A percentile compares a stretch with the other conserved stretches of the same genome.
These are phyloP conservation scores for Busseola fusca DNA, from an alignment of 2,888 invertebrate species.

Conservation along the genomic window DNA sequence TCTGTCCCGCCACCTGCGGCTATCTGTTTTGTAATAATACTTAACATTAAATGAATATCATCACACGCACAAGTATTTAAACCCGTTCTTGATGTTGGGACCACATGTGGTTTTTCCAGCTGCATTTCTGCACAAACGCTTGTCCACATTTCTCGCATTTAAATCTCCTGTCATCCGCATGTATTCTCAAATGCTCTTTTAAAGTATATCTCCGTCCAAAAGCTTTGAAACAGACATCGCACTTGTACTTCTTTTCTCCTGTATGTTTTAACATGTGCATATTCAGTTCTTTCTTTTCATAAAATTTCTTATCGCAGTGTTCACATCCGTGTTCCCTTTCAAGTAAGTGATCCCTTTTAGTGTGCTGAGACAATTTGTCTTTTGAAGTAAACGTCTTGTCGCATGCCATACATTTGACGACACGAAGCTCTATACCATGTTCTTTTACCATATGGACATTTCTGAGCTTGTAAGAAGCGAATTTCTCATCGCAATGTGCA, in stretches of 20 bases:
- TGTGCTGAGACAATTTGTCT: slow-evolving; percentile 41
- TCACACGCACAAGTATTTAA: neutral
- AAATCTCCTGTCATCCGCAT: slow-evolving; percentile 52
- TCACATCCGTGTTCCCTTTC: slow-evolving; percentile 50
- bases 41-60: neutral
- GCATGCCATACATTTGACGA: slow-evolving; percentile 54
- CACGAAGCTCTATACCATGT: slow-evolving; percentile 42
- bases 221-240: slow-evolving; percentile 50
- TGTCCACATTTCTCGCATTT: slow-evolving; percentile 55
- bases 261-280: slow-evolving; percentile 59
- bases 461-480: slow-evolving; percentile 39
- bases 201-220: slow-evolving; percentile 51
- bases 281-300: slow-evolving; percentile 30
- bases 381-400: slow-evolving; percentile 52
- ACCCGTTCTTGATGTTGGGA: slow-evolving; percentile 43
- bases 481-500: slow-evolving; percentile 50
- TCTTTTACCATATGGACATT: slow-evolving; percentile 49
- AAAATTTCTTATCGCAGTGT: slow-evolving; percentile 54
- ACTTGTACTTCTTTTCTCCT: slow-evolving; percentile 44
- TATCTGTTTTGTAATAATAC: neutral
- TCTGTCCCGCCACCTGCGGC: neutral
- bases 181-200: slow-evolving; percentile 56
- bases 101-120: slow-evolving; percentile 58
- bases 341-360: slow-evolving; percentile 52
- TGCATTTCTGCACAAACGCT: slow-evolving; percentile 59